These are phyloP conservation scores for Nephrocerus scutellatus DNA, from an alignment of 2,888 invertebrate species.

Conservation along the genomic window DNA sequence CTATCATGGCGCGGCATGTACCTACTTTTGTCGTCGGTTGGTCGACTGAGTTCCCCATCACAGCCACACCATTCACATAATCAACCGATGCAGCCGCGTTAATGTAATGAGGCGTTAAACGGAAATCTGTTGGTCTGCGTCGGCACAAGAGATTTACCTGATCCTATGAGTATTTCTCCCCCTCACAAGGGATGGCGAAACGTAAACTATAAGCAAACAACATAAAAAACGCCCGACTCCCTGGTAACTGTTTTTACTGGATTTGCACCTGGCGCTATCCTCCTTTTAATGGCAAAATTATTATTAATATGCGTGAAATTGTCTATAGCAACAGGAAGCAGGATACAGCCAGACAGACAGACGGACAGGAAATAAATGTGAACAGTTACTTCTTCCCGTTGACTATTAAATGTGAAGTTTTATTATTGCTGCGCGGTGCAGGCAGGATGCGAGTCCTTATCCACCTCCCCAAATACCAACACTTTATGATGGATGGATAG, in stretches of 20 bases:
- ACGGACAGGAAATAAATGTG: no score
- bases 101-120: slow-evolving; percentile 45
- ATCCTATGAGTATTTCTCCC: slow-evolving; percentile 11
- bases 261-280: slow-evolving; percentile 8
- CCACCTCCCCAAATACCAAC: no score
- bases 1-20: slow-evolving; percentile 20
- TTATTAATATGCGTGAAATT: slow-evolving; percentile 38
- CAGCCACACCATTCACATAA: no score
- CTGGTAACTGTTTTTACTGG: neutral
- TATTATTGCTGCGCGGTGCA: no score
- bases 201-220: slow-evolving; percentile 16
- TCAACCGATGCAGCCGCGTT: no score
- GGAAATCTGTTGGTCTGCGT: slow-evolving; percentile 30
- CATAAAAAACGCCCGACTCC: neutral
- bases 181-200: slow-evolving; percentile 18
- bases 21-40: neutral
- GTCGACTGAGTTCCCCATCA: neutral
- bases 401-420: no score
- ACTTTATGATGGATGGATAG: no score
- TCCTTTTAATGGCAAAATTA: slow-evolving; percentile 33
- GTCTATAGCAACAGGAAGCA: no score
- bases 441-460: no score
- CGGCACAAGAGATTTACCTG: slow-evolving; percentile 3
- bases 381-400: no score
- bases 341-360: no score